A percentile compares a stretch with the other conserved stretches of the same genome.
These are phyloP conservation scores for Acanthopagrus latus DNA, from an alignment of 2,797 vertebrate species.

Conservation along the genomic window DNA sequence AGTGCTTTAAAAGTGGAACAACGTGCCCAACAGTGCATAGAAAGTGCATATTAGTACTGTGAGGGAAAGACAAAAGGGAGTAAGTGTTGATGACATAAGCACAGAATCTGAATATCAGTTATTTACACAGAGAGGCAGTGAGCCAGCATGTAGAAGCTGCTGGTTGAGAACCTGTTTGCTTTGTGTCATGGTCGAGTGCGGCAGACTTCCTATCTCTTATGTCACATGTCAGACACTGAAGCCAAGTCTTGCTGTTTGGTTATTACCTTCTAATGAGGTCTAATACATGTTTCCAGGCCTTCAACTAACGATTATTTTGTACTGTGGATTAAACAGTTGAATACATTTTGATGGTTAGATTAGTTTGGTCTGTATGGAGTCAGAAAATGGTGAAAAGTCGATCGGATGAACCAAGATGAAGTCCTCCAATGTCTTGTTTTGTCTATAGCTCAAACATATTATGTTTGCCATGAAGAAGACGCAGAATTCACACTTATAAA, in stretches of 20 bases:
- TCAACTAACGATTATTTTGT: too few relatives aligned
- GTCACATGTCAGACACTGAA: constrained; percentile 9
- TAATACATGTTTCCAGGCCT: not conserved
- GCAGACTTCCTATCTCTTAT: constrained; percentile 34
- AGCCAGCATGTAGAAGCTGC: constrained; percentile 35
- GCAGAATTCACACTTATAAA: too few relatives aligned
- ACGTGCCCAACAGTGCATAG: constrained; percentile 10
- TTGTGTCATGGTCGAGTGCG: constrained; percentile 14
- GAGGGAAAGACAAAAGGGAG: constrained; percentile 3
- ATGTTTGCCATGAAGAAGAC: too few relatives aligned
- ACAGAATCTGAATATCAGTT: constrained; percentile 41
- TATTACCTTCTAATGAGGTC: not conserved
- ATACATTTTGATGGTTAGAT: too few relatives aligned
- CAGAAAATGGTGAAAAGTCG: too few relatives aligned
- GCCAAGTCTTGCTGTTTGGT: not conserved
- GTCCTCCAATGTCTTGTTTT: too few relatives aligned
- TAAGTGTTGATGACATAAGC: constrained; percentile 10
- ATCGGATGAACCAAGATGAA: too few relatives aligned
- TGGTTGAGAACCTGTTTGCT: constrained; percentile 54
- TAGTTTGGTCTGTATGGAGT: too few relatives aligned
- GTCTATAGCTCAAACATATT: too few relatives aligned
- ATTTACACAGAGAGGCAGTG: constrained; percentile 37
- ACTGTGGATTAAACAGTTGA: too few relatives aligned
- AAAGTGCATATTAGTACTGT: constrained; percentile 6
- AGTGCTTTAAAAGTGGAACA: constrained; percentile 6